Conservation (phyloP, 2,888 invertebrate genomes). For the Xylota segnis region DNA sequence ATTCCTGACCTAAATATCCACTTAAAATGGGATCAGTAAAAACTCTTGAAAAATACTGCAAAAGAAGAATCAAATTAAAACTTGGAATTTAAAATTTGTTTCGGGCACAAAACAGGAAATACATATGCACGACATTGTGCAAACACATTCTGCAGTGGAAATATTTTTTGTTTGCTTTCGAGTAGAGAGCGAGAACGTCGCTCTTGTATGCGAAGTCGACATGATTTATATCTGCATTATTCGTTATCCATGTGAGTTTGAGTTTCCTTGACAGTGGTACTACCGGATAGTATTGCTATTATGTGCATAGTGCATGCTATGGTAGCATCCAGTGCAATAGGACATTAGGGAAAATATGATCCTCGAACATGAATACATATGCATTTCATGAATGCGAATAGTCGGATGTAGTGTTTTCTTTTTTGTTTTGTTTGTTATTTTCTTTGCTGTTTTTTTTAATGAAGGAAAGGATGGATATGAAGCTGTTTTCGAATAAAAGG, state of each 20-base stretch:
- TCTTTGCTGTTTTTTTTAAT: conserved; percentile 9
- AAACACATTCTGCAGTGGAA: conserved; percentile 53
- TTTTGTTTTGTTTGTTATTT: background rate
- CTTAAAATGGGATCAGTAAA: conserved; percentile 17
- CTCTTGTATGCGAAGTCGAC: conserved; percentile 52
- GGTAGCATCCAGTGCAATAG: conserved; percentile 42
- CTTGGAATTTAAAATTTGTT: conserved; percentile 22
- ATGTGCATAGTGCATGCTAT: conserved; percentile 24
- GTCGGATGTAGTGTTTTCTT: conserved; percentile 33
- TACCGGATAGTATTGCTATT: conserved; percentile 6
- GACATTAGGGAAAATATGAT: conserved; percentile 55
- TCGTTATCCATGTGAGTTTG: conserved; percentile 44
- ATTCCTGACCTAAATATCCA: conserved; percentile 51
- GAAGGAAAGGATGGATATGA: conserved; percentile 32
- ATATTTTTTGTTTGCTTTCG: conserved; percentile 50
- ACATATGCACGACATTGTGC: conserved; percentile 57
- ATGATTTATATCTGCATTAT: conserved; percentile 61
- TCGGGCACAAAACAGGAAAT: conserved; percentile 63
- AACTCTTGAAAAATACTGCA: conserved; percentile 20
- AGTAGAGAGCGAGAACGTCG: background rate
- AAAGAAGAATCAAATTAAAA: conserved; percentile 23
- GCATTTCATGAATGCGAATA: conserved; percentile 58
- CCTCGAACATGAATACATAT: conserved; percentile 67
- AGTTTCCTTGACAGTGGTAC: conserved; percentile 60
- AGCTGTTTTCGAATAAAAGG: conserved; percentile 47